phyloP scores from a whole-genome alignment of 2,797 vertebrate genomes.

The Chromis chromis region DNA sequence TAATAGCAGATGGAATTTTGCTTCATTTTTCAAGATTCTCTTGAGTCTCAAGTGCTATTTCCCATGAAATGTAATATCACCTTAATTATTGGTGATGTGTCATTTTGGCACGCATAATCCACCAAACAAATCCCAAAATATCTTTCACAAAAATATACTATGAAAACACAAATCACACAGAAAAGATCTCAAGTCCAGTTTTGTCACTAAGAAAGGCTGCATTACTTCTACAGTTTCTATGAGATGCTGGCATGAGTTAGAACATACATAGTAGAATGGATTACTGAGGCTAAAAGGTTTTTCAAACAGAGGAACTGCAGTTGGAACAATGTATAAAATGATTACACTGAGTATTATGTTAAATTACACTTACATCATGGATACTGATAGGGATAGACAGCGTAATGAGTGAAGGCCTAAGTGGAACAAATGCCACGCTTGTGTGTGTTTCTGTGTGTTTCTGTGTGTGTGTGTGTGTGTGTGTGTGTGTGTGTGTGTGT shows the following conservation, averaged over 20 bases:
- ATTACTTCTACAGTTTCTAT: conserved; percentile 7
- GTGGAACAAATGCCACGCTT: conserved; percentile 53
- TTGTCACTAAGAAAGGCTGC: background rate
- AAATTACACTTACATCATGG: conserved; percentile 54
- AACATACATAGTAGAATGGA: conserved; percentile 6
- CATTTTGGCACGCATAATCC: no score
- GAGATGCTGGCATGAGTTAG: conserved; percentile 8
- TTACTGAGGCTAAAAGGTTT: conserved; percentile 34
- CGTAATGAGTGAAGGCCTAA: conserved; percentile 54
- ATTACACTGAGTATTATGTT: conserved; percentile 58
- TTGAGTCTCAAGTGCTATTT: no score
- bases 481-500: conserved; percentile 9
- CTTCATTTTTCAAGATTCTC: no score
- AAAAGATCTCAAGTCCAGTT: background rate
- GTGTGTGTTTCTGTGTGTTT: conserved; percentile 27
- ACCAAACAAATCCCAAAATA: background rate
- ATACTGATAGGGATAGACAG: conserved; percentile 64
- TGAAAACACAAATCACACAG: background rate
- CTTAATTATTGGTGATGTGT: no score
- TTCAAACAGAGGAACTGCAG: conserved; percentile 15
- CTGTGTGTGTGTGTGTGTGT: no score
- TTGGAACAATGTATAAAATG: conserved; percentile 41
- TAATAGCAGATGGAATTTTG: no score
- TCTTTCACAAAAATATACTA: background rate
- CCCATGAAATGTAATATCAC: no score